phyloP scores from a whole-genome alignment of 2,113 vertebrate species.

The Todiramphus saurophagus region DNA sequence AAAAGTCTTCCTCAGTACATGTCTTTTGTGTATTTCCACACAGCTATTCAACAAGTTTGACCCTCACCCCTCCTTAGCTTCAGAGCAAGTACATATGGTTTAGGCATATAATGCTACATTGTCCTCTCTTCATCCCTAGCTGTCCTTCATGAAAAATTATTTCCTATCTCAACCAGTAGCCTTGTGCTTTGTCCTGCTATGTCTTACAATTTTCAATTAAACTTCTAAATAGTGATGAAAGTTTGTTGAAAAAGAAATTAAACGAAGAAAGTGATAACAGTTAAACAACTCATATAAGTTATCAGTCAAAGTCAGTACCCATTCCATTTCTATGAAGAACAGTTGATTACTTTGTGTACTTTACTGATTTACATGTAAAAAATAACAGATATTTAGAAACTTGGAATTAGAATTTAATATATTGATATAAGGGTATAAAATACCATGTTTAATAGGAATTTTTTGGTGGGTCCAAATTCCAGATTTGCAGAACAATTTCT shows the following conservation, averaged over 20 bases:
- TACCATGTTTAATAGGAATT: background rate
- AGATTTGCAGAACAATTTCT: background rate
- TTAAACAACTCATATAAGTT: background rate
- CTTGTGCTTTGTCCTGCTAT: background rate
- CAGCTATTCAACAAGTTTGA: background rate
- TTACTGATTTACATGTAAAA: background rate
- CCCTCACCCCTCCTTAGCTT: background rate
- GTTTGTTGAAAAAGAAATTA: background rate
- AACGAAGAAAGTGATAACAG: background rate
- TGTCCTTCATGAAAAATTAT: background rate
- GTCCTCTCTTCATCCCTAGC: background rate
- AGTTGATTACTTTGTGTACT: background rate
- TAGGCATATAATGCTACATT: rapidly evolving
- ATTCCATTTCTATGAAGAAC: background rate
- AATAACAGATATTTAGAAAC: background rate
- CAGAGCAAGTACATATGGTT: rapidly evolving
- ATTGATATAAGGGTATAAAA: background rate
- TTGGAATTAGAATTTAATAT: background rate
- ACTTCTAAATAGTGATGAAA: background rate
- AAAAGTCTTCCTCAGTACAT: background rate
- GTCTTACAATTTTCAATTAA: background rate
- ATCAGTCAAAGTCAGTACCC: background rate
- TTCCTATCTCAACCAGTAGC: background rate
- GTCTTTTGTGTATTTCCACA: background rate
- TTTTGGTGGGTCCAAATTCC: background rate